Evolutionary conservation across 2,797 vertebrate genomes (phyloP), one percentile per base, ranked within the genome.

Genomic region (Crocodylus rhombifer): DNA sequence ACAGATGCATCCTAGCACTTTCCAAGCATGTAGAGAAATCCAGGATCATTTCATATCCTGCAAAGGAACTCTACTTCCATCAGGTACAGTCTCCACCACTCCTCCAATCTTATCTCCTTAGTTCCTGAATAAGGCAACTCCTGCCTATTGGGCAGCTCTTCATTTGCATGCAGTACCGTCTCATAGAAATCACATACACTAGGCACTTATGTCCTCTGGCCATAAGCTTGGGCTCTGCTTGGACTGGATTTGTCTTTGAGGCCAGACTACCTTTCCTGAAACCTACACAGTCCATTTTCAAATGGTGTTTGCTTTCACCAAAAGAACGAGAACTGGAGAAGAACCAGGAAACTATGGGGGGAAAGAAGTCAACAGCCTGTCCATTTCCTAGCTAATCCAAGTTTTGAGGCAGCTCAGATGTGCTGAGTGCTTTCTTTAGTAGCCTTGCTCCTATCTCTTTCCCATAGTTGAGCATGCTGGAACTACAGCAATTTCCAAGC

Each of bases 31-130:
- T 84, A 58, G 7, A 1, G 17, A 88, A 20, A 4, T 2, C 86
- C 86, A 74, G 17, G 15, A 8, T 51, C 60, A 55, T 36, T 57
- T 16, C 4, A 75, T 36, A 5, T 88, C 8, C 15, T 77, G 10
- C 30, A 26, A n/a, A 42, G 16, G 4, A 5, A 1, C 51, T 26
- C 0, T 0, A 14, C 2, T 67, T 80, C 67, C 8, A 60, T 36
- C 36, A 88, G 15, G 5, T 83, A 20, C 26, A 63, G 14, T 18
- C 87, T 73, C 71, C 74, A 51, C 36, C 16, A 80, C 11, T 87
- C 12, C 2, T 20, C 7, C 28, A 73, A 2, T 5, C 28, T 62
- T 77, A 33, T 2, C 33, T 78, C 80, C 69, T 25, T n/a, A 67
- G 6, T 6, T 3, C 36, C 69, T 25, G 33, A 14, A 21, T 71